Conservation (phyloP, 2,113 vertebrate species). For the Labeo catla region DNA sequence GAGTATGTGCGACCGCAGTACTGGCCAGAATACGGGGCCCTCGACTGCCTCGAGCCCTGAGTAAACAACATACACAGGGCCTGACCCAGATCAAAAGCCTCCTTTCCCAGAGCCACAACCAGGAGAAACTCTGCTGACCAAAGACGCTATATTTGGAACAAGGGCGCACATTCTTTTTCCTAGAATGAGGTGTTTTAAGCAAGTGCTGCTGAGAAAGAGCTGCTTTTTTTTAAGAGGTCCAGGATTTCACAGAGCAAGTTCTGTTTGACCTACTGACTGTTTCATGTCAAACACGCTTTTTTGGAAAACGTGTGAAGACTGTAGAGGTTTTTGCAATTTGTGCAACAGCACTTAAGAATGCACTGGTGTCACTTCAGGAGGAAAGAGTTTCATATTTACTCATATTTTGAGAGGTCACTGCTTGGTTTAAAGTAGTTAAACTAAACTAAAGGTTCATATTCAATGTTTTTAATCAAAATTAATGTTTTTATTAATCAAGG, state of each 20-base stretch:
- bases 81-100: slow-evolving; percentile 61
- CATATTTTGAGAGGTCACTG: background rate
- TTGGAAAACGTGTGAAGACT: background rate
- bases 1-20: background rate
- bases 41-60: slow-evolving; percentile 22
- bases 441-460: no score
- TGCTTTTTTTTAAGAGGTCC: slow-evolving; percentile 52
- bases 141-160: slow-evolving; percentile 75
- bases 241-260: background rate
- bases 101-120: slow-evolving; percentile 76
- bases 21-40: background rate
- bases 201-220: slow-evolving; percentile 67
- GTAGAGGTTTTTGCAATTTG: background rate
- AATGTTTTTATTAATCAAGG: background rate
- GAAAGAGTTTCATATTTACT: background rate
- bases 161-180: slow-evolving; percentile 73
- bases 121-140: slow-evolving; percentile 70
- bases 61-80: slow-evolving; percentile 42
- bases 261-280: slow-evolving; percentile 25
- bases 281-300: slow-evolving; percentile 23
- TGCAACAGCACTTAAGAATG: background rate
- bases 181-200: slow-evolving; percentile 73
- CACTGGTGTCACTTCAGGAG: background rate
- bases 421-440: background rate
- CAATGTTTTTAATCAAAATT: background rate